phyloP scores from a whole-genome alignment of 2,113 vertebrate genomes.

The Periophthalmus modestus region DNA sequence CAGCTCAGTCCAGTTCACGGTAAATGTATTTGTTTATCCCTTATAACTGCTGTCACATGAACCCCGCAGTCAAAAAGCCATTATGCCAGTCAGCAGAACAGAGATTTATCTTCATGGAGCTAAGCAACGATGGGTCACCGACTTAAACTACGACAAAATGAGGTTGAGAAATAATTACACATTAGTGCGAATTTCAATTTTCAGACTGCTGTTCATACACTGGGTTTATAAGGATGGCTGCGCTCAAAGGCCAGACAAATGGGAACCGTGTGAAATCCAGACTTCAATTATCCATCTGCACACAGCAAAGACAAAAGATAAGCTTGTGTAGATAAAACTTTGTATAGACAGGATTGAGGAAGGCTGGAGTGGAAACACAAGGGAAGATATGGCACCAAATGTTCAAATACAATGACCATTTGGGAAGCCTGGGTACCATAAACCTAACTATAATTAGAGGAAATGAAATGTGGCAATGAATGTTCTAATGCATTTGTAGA shows the following conservation, averaged over 20 bases:
- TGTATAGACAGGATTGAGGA: background rate
- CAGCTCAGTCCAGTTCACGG: background rate
- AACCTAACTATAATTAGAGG: background rate
- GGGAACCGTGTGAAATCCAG: constrained; percentile 2
- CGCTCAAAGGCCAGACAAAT: constrained; percentile 31
- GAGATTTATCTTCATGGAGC: constrained; percentile 44
- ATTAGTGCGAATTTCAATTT: constrained; percentile 47
- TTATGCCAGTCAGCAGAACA: constrained; percentile 28
- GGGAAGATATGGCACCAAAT: background rate
- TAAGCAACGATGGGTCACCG: constrained; percentile 53
- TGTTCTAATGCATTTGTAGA: background rate
- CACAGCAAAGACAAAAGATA: background rate
- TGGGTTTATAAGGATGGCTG: constrained; percentile 36
- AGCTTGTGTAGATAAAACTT: background rate
- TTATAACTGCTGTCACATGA: constrained; percentile 18
- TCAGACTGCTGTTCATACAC: constrained; percentile 31
- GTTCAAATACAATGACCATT: background rate
- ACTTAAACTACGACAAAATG: constrained; percentile 40
- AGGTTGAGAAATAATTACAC: constrained; percentile 46
- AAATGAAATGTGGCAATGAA: background rate
- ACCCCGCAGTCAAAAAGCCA: constrained; percentile 35
- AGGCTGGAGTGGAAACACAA: background rate
- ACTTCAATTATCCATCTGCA: background rate
- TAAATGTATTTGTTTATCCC: constrained; percentile 13
- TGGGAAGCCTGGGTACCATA: background rate